phyloP scores from a whole-genome alignment of 2,113 vertebrate species.

The Cheirogaleus medius region DNA sequence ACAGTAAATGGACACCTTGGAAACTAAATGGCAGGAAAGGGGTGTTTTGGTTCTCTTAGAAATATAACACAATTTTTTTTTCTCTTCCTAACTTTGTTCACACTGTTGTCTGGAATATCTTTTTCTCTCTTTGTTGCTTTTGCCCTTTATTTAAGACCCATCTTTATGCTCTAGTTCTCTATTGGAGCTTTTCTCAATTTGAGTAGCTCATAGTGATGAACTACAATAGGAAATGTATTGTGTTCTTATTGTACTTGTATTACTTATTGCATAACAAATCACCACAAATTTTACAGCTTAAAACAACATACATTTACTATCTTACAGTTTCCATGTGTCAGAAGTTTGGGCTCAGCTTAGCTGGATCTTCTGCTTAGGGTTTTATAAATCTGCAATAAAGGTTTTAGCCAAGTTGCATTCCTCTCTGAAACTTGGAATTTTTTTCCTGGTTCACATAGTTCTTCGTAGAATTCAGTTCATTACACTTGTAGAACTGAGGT shows the following conservation, averaged over 20 bases:
- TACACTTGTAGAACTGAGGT: not conserved
- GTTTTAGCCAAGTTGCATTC: not conserved
- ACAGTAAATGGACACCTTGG: not conserved
- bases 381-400: not conserved
- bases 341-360: not conserved
- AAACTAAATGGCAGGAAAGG: not conserved
- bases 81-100: not conserved
- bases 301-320: not conserved
- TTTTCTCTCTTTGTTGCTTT: not conserved
- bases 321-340: not conserved
- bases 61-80: not conserved
- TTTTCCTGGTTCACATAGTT: not conserved
- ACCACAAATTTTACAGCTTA: not conserved
- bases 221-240: not conserved
- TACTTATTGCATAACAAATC: not conserved
- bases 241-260: not conserved
- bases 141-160: not conserved
- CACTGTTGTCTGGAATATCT: not conserved
- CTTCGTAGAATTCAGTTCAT: not conserved
- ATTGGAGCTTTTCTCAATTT: not conserved
- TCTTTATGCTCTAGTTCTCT: not conserved
- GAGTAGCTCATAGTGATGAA: not conserved
- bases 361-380: not conserved
- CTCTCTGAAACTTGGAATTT: not conserved
- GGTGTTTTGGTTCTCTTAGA: not conserved